Base-by-base conservation (phyloP, 2,797 vertebrate genomes). In the Linurgus olivaceus region DNA sequence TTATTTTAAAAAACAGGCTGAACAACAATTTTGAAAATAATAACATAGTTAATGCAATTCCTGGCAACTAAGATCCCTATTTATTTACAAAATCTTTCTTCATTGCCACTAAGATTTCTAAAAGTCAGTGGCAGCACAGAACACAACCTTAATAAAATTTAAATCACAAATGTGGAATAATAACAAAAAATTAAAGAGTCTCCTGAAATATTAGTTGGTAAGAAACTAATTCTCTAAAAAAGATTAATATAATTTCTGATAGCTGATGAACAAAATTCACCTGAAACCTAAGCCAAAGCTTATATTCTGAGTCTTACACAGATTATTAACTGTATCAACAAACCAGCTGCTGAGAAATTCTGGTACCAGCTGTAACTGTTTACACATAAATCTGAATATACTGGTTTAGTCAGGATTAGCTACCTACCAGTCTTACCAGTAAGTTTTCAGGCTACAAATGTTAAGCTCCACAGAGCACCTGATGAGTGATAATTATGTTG, bases 391-490 rank as follows among this genome's bases (percentile, higher is more conserved):
- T 51, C 63, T 50, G 37, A 70, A 95, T 28, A 75, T 13, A 73
- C 7, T 61, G 66, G 13, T 78, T 65, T 33, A 67, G 45, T 92
- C 2, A 3, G 44, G 48, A 80, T 90, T 88, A 78, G 28, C 75
- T 45, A 45, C 35, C 90, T 51, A 57, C 57, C 38, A 37, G 16
- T 70, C 26, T 59, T 26, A 37, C 18, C 40, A 75, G 31, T 50
- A 85, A 94, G 90, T 95, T 96, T 83, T 35, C 48, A 61, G 37
- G 33, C 38, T 84, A 45, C n/a, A 25, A 21, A 86, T 0, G 5
- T 77, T 92, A 81, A 91, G 79, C 79, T 94, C 68, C 85, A 75
- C 24, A 37, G 71, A 94, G 90, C 85, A 92, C 91, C 74, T 89
- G 78, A 93, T 77, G 45, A 95, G 73, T 5, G 10, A 67, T 90